Evolutionary conservation across 2,797 vertebrate species (phyloP).

Genomic region (Schizothorax lantsangensis): DNA sequence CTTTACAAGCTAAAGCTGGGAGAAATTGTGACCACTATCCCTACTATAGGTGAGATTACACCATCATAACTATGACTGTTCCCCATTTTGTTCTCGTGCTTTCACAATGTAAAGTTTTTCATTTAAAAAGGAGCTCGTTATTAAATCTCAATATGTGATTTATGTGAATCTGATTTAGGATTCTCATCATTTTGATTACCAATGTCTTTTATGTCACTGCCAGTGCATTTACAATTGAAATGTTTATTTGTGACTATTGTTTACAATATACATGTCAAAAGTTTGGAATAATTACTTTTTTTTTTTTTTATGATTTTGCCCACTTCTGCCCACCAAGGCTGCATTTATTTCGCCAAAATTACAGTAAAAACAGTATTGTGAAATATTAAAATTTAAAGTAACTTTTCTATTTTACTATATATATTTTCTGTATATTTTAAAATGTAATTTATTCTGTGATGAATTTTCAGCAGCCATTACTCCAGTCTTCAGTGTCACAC

Average conservation of each 20-base stretch:
- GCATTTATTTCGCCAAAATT: background rate
- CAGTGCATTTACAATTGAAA: background rate
- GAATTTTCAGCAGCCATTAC: no score
- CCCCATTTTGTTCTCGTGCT: background rate
- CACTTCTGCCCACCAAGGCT: background rate
- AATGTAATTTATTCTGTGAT: no score
- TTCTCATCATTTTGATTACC: background rate
- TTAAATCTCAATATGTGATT: background rate
- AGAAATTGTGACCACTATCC: slow-evolving; percentile 92
- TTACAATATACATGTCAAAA: background rate
- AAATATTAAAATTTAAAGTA: background rate
- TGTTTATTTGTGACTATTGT: background rate
- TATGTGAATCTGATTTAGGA: background rate
- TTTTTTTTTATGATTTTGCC: background rate
- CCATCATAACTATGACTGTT: background rate
- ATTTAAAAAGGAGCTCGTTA: background rate
- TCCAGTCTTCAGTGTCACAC: no score
- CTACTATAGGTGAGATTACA: slow-evolving; percentile 87
- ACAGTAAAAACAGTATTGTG: background rate
- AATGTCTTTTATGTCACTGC: background rate
- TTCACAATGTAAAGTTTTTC: background rate
- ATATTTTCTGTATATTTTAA: background rate
- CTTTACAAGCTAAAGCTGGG: slow-evolving; percentile 92
- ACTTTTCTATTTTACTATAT: background rate
- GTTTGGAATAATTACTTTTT: no score